Conservation (phyloP, 2,888 invertebrate species). For the Eustalomyia histrio region DNA sequence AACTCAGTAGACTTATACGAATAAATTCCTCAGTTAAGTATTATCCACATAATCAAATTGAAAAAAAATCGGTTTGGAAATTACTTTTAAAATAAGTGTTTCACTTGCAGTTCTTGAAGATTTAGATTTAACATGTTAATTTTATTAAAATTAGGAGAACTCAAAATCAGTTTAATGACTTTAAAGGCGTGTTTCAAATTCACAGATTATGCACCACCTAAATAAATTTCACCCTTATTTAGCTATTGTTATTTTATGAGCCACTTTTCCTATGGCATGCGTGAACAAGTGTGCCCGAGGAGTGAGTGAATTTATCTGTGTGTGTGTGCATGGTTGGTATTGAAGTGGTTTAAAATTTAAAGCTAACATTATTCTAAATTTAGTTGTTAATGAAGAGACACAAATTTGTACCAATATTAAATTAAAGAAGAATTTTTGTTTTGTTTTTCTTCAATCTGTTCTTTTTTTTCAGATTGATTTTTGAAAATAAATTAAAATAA, state of each 20-base stretch:
- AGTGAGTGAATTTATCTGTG: conserved; percentile 24
- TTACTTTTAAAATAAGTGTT: no score
- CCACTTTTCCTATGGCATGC: conserved; percentile 54
- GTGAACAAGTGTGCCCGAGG: conserved; percentile 41
- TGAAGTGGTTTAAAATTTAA: conserved; percentile 46
- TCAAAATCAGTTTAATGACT: no score
- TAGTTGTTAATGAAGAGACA: conserved; percentile 46
- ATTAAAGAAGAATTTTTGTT: conserved; percentile 7
- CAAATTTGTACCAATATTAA: conserved; percentile 11
- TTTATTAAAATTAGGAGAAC: no score
- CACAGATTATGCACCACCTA: no score
- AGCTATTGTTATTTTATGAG: conserved; percentile 52
- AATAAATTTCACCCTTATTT: background rate
- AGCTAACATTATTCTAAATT: conserved; percentile 49
- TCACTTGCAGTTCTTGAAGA: no score
- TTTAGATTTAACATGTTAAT: no score
- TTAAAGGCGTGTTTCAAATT: no score
- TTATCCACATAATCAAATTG: no score
- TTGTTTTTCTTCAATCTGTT: background rate
- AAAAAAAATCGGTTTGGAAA: no score
- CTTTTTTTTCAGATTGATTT: conserved; percentile 29
- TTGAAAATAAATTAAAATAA: conserved; percentile 16
- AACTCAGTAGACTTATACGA: no score
- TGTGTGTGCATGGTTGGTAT: conserved; percentile 26
- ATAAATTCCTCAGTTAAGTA: no score